Base-by-base conservation (phyloP, 2,888 invertebrate genomes). In the Acronicta leporina region DNA sequence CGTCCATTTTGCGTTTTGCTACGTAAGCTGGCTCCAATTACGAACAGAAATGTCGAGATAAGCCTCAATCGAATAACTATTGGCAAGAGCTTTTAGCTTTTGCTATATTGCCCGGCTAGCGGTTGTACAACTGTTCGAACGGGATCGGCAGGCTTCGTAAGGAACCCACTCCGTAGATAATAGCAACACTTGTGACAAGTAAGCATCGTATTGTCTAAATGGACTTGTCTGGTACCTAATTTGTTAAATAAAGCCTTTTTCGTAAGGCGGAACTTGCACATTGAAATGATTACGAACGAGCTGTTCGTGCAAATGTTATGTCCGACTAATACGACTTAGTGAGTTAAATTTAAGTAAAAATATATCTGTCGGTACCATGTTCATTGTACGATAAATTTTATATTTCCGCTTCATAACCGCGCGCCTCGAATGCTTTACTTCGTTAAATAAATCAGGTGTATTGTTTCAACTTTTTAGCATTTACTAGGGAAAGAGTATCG, bases 151-250 rank as follows among this genome's bases (percentile, higher is more conserved):
- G 48, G 54, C 55, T 65, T 10, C 64, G 51, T 66, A 61, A 52
- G 60, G 58, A 66, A 59, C 48, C 46, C 54, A 63, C 51, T 74
- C 50, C 50, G 27, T 61, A 43, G 65, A 72, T 74, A 74, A 60
- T 48, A 20, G 20, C 20, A 3, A 20, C n/a, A n/a, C n/a, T n/a
- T n/a, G 20, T 20, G 20, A 20, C 20, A 20, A 20, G n/a, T n/a
- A n/a, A n/a, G n/a, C n/a, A n/a, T n/a, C n/a, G n/a, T n/a, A n/a
- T n/a, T n/a, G n/a, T n/a, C n/a, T n/a, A n/a, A n/a, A n/a, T n/a
- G n/a, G n/a, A n/a, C n/a, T n/a, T n/a, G n/a, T n/a, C n/a, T n/a
- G n/a, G n/a, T n/a, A n/a, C n/a, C n/a, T n/a, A n/a, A n/a, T n/a
- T n/a, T n/a, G n/a, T n/a, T n/a, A n/a, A n/a, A n/a, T n/a, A n/a